Conservation (phyloP, 2,888 invertebrate genomes). For the Anticlea derivata region DNA sequence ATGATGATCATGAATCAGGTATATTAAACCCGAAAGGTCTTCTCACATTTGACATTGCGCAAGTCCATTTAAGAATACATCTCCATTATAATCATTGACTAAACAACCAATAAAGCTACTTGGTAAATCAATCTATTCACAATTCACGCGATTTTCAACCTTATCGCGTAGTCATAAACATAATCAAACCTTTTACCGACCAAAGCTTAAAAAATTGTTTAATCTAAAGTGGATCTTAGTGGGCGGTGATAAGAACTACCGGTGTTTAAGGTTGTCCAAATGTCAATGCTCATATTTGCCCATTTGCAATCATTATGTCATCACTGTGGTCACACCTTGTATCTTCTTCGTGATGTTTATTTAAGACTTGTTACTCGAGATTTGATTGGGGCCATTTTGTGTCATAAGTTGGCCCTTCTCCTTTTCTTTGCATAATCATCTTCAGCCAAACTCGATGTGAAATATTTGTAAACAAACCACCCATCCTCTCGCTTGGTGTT, state of each 20-base stretch:
- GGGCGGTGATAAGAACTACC: conserved; percentile 25
- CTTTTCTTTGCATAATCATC: too few species aligned
- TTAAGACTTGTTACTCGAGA: conserved; percentile 28
- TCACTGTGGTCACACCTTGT: conserved; percentile 44
- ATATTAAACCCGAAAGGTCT: neutral
- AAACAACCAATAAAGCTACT: conserved; percentile 9
- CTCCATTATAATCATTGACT: conserved; percentile 10
- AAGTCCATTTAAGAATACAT: conserved; percentile 3
- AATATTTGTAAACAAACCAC: too few species aligned
- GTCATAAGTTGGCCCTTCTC: conserved; percentile 1
- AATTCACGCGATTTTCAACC: conserved; percentile 17
- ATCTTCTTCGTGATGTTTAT: conserved; percentile 34
- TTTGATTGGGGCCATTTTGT: conserved; percentile 12
- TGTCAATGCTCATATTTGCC: conserved; percentile 36
- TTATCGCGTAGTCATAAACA: conserved; percentile 11
- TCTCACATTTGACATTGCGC: conserved; percentile 6
- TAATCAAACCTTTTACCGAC: conserved; percentile 3
- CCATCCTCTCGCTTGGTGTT: too few species aligned
- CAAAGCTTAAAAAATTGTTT: conserved; percentile 5
- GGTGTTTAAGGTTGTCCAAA: conserved; percentile 29
- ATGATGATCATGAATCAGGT: too few species aligned
- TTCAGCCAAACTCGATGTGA: too few species aligned
- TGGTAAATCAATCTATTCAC: conserved; percentile 1
- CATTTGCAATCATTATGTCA: conserved; percentile 44
- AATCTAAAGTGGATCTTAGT: conserved; percentile 22